These are phyloP conservation scores for Centroberyx gerrardi DNA, from an alignment of 2,797 vertebrate genomes.

Conservation along the genomic window DNA sequence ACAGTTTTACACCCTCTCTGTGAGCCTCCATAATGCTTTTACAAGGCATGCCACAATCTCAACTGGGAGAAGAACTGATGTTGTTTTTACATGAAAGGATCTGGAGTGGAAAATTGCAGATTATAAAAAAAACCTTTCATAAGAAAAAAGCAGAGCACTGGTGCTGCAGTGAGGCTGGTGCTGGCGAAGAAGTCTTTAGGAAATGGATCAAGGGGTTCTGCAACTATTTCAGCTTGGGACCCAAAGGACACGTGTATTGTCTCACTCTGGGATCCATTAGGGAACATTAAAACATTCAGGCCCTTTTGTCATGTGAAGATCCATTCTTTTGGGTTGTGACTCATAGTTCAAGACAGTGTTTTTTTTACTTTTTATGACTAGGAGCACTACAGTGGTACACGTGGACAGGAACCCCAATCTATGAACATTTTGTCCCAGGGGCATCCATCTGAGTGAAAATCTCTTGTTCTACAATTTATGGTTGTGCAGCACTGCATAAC, in stretches of 20 bases:
- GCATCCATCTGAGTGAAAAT: not conserved
- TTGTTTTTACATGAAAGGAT: constrained; percentile 51
- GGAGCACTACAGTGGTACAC: not conserved
- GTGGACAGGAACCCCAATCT: not conserved
- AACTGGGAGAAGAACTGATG: constrained; percentile 1
- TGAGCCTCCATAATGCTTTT: constrained; percentile 42
- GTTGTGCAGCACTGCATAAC: not conserved
- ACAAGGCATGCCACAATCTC: constrained; percentile 33
- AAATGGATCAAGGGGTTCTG: constrained; percentile 6
- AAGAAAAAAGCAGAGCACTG: constrained; percentile 5
- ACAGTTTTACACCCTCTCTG: constrained; percentile 26
- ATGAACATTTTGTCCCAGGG: not conserved
- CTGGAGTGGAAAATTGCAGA: constrained; percentile 40
- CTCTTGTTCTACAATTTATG: not conserved
- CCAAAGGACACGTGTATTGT: not conserved
- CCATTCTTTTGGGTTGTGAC: not conserved
- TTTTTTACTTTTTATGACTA: not conserved
- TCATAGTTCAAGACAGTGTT: not conserved
- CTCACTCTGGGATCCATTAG: not conserved
- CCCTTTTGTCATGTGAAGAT: not conserved
- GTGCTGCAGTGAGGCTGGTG: not conserved
- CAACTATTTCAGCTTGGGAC: not conserved
- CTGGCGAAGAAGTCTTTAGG: not conserved
- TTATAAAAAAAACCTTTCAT: constrained; percentile 25
- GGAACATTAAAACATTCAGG: not conserved